A percentile compares a stretch with the other conserved stretches of the same genome.
These are phyloP conservation scores for Actinia equina DNA, from an alignment of 64 coral and sea anemone species.

Conservation along the genomic window DNA sequence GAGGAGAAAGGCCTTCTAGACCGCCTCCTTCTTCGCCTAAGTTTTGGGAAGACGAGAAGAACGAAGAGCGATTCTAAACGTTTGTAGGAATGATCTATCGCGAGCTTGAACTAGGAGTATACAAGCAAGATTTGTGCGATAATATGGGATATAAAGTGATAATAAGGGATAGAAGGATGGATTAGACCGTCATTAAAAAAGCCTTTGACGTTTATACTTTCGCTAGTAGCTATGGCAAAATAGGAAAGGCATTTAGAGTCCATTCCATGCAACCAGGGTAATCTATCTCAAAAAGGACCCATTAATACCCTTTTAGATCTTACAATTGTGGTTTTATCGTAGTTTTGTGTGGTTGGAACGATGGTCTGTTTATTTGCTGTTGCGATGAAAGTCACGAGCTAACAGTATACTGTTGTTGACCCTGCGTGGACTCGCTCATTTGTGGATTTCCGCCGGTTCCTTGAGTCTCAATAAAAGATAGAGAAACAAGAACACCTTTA, in stretches of 20 bases:
- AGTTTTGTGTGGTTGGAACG: neutral
- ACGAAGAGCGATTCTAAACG: neutral
- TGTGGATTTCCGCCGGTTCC: constrained; percentile 1
- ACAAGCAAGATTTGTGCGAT: neutral
- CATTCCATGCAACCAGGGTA: neutral
- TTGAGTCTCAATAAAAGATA: neutral
- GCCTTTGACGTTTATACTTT: neutral
- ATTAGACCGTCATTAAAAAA: neutral
- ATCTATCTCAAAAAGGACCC: neutral
- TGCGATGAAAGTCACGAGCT: constrained; percentile 21
- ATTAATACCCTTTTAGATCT: neutral
- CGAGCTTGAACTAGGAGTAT: neutral
- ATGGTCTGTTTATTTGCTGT: constrained; percentile 14
- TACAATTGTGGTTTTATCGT: neutral
- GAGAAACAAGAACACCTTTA: neutral
- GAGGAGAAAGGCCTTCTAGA: constrained; percentile 32
- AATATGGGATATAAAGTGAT: constrained; percentile 23
- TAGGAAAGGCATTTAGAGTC: neutral
- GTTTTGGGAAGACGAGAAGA: constrained; percentile 46
- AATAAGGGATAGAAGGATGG: neutral
- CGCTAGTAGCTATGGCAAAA: neutral
- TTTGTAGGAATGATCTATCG: neutral
- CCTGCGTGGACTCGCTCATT: neutral
- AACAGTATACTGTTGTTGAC: constrained; percentile 17
- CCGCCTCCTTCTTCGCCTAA: constrained; percentile 58